Evolutionary conservation across 2,113 vertebrate genomes (phyloP), one percentile per base, ranked within the genome.

Genomic region (Acrocephalus arundinaceus): DNA sequence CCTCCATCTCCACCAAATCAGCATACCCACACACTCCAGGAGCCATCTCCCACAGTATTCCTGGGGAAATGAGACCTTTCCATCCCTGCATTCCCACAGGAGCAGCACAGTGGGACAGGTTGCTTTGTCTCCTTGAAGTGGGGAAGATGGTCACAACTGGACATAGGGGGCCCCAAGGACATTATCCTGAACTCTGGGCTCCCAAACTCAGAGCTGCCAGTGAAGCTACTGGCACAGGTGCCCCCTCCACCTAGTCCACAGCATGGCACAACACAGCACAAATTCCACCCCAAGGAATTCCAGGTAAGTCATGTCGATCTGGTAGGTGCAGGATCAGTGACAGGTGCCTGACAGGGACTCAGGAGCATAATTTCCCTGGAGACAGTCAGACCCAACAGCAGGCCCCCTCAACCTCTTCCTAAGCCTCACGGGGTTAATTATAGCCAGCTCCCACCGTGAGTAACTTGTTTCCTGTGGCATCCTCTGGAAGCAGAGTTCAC

Each of bases 351-450:
- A n/a, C n/a, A 70, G 55, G 71, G 43, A 63, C 54, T 19, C 20
- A 5, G 71, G 25, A 31, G 49, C 6, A 15, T 13, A 16, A 43
- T 37, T 73, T 8, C 27, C 71, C 28, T 63, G 71, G 49, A 43
- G 23, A 78, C 30, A 58, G 41, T 19, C 48, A 85, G 7, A 37
- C 13, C 31, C 62, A 37, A 46, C 7, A 68, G 33, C 49, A 75
- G 78, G 8, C 7, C 19, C 23, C 13, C 70, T n/a, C 59, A 48
- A 8, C 17, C 25, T 48, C n/a, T 24, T 43, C 20, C 35, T 14
- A 6, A 72, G 33, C 19, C 24, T 46, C 1, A 0, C 0, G 0
- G 59, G 23, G 13, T 17, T 16, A 23, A 10, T 48, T 43, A 31
- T 33, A 39, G 16, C 30, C 43, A 7, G 55, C 21, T 87, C 57